phyloP scores from a whole-genome alignment of 2,113 vertebrate species.

The Chrysochloris asiatica region DNA sequence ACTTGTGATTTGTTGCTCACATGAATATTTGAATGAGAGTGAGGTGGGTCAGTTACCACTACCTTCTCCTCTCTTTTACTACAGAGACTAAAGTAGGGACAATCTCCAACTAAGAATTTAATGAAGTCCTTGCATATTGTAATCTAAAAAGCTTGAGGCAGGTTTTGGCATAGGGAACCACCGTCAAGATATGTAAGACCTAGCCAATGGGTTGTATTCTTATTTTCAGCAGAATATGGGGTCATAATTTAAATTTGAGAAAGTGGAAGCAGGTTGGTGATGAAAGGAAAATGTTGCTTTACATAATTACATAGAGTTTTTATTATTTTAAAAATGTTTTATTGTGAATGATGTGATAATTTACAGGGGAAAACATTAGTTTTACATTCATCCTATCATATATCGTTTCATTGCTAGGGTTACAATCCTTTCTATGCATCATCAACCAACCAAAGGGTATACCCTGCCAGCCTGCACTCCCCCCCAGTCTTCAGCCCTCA shows the following conservation, averaged over 20 bases:
- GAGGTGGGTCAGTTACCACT: background rate
- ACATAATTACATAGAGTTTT: too few relatives aligned
- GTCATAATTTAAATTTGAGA: background rate
- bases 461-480: too few relatives aligned
- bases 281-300: background rate
- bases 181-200: too few relatives aligned
- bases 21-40: background rate
- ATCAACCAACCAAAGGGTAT: too few relatives aligned
- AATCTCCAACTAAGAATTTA: background rate
- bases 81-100: background rate
- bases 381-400: too few relatives aligned
- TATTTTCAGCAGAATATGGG: background rate
- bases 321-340: too few relatives aligned
- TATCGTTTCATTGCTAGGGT: too few relatives aligned
- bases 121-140: background rate
- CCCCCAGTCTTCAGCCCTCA: too few relatives aligned
- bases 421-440: too few relatives aligned
- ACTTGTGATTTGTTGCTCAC: constrained; percentile 3
- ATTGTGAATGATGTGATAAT: too few relatives aligned
- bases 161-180: background rate
- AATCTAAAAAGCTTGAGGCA: background rate
- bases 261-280: background rate
- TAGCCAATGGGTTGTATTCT: background rate
- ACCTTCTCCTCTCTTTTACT: background rate
- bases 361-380: too few relatives aligned